Conservation (phyloP, 1,140 invertebrate species). For the Cherax destructor region DNA sequence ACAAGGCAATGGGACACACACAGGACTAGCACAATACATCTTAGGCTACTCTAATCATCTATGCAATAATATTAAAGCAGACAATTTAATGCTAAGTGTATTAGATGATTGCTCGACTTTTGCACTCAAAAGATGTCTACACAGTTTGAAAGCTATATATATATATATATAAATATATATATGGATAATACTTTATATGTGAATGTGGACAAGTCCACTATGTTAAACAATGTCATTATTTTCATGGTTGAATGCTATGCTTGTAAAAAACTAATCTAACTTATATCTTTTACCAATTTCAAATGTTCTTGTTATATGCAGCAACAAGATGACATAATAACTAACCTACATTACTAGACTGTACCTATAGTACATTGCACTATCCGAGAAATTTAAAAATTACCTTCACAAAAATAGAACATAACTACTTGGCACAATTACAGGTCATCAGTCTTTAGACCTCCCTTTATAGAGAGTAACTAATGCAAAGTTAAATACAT, state of each 20-base stretch:
- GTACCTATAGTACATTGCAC: slow-evolving; percentile 28
- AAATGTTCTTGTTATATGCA: neutral
- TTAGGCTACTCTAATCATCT: slow-evolving; percentile 15
- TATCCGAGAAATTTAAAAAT: neutral
- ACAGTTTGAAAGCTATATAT: slow-evolving; percentile 11
- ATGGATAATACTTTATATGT: slow-evolving; percentile 25
- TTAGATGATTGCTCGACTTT: slow-evolving; percentile 23
- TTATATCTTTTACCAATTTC: neutral
- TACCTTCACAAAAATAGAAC: slow-evolving; percentile 22
- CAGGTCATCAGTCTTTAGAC: slow-evolving; percentile 26
- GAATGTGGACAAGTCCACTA: neutral
- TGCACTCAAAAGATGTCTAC: slow-evolving; percentile 9
- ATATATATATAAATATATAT: neutral
- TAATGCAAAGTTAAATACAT: neutral
- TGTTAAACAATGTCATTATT: slow-evolving; percentile 3
- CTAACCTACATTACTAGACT: slow-evolving; percentile 27
- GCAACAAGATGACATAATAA: neutral
- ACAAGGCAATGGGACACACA: slow-evolving; percentile 36
- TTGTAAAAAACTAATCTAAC: neutral
- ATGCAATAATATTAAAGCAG: slow-evolving; percentile 20
- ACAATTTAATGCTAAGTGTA: slow-evolving; percentile 25
- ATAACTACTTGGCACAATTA: slow-evolving; percentile 39
- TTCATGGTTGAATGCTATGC: neutral
- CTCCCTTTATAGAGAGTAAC: neutral
- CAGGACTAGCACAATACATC: slow-evolving; percentile 12